These are phyloP conservation scores for Stegostoma tigrinum DNA, from an alignment of 2,113 vertebrate species.

Conservation along the genomic window DNA sequence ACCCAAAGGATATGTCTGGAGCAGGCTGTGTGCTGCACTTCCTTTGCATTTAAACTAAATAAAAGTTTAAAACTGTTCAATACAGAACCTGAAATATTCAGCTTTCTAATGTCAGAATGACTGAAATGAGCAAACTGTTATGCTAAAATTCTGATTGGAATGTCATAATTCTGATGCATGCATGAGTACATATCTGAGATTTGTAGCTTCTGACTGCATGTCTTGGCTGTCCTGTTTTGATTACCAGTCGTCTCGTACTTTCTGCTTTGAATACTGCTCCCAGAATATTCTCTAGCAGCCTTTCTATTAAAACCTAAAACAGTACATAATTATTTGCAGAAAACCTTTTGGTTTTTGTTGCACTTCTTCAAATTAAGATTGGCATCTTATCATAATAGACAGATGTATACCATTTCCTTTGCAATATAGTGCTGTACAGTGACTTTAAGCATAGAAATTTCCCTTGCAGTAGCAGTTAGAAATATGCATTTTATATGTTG, in stretches of 20 bases:
- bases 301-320: background rate
- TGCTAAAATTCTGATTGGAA: background rate
- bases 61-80: constrained; percentile 15
- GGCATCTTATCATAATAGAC: background rate
- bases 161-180: background rate
- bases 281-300: background rate
- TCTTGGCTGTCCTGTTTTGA: background rate
- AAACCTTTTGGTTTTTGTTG: background rate
- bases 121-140: background rate
- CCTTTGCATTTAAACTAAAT: constrained; percentile 10
- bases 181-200: constrained; percentile 4
- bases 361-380: background rate
- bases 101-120: background rate
- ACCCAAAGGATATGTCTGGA: constrained; percentile 3
- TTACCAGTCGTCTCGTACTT: background rate
- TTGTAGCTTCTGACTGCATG: background rate
- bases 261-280: background rate
- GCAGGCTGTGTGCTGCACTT: background rate
- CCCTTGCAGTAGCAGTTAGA: background rate
- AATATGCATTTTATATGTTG: background rate
- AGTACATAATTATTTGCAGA: background rate
- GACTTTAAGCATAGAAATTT: background rate
- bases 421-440: background rate
- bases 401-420: background rate
- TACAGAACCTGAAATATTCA: background rate